Percentiles rank a stretch among this genome's conserved stretches.
These are phyloP conservation scores for Drosophila robusta DNA, from an alignment of 2,888 invertebrate species.

Conservation along the genomic window DNA sequence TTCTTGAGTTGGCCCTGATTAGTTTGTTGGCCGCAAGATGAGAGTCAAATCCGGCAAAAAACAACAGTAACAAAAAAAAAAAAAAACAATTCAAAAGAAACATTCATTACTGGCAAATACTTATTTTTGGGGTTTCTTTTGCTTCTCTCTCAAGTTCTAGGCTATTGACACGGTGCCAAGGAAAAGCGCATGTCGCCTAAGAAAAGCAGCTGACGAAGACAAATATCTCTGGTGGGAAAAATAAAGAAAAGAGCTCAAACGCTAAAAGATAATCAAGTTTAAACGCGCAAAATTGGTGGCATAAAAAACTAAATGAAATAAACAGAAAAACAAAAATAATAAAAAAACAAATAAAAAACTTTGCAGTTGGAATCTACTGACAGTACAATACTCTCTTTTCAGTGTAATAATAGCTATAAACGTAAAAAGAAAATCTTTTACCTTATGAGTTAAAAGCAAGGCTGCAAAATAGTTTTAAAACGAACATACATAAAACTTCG, in stretches of 20 bases:
- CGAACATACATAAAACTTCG: no score
- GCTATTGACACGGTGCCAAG: constrained; percentile 67
- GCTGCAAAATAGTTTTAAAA: no score
- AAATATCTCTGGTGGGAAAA: constrained; percentile 24
- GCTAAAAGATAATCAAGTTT: constrained; percentile 43
- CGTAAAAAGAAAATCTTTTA: neutral
- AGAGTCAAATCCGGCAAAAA: constrained; percentile 17
- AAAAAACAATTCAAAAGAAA: constrained; percentile 12
- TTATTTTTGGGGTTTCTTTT: constrained; percentile 40
- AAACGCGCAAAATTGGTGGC: constrained; percentile 39
- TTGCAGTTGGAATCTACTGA: neutral
- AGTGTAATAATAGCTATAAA: neutral
- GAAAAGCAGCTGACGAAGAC: constrained; percentile 37
- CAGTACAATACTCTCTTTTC: neutral
- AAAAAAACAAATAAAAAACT: constrained; percentile 14
- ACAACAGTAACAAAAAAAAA: neutral
- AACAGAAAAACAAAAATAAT: neutral
- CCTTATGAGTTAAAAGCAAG: no score
- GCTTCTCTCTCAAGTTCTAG: constrained; percentile 62
- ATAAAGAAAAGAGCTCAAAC: constrained; percentile 2
- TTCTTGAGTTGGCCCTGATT: constrained; percentile 30
- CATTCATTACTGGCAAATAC: constrained; percentile 48
- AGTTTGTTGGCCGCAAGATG: constrained; percentile 41
- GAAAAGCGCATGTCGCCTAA: constrained; percentile 54
- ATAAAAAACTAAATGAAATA: constrained; percentile 3